phyloP scores from a whole-genome alignment of 2,113 vertebrate genomes.

The Nannospalax galili region DNA sequence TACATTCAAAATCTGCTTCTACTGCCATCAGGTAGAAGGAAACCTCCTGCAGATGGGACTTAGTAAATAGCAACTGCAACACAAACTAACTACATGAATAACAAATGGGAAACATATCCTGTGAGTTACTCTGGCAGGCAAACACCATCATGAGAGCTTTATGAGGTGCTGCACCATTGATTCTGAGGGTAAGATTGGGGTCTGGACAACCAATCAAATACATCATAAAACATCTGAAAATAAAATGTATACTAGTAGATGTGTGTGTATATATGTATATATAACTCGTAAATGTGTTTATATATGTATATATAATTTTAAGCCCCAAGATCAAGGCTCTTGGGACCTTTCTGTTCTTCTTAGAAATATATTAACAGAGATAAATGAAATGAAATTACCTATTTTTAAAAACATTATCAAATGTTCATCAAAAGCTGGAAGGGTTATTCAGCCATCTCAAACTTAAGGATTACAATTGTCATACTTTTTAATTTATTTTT shows the following conservation, averaged over 20 bases:
- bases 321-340: not conserved
- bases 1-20: constrained; percentile 73
- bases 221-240: too few species aligned
- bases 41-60: constrained; percentile 75
- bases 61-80: constrained; percentile 63
- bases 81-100: constrained; percentile 56
- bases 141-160: not conserved
- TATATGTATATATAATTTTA: too few species aligned
- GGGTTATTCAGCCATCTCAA: not conserved
- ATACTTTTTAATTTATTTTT: not conserved
- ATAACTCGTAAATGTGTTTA: not conserved
- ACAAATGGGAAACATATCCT: constrained; percentile 48
- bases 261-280: too few species aligned
- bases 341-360: not conserved
- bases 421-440: not conserved
- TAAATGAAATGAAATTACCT: not conserved
- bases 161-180: not conserved
- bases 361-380: not conserved
- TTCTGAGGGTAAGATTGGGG: not conserved
- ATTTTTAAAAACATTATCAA: not conserved
- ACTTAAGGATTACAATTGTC: not conserved
- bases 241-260: not conserved
- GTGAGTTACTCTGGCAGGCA: constrained; percentile 43
- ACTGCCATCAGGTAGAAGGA: constrained; percentile 54
- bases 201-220: not conserved